These are phyloP conservation scores for Amyelois transitella DNA, from an alignment of 1,140 invertebrate species.

Conservation along the genomic window DNA sequence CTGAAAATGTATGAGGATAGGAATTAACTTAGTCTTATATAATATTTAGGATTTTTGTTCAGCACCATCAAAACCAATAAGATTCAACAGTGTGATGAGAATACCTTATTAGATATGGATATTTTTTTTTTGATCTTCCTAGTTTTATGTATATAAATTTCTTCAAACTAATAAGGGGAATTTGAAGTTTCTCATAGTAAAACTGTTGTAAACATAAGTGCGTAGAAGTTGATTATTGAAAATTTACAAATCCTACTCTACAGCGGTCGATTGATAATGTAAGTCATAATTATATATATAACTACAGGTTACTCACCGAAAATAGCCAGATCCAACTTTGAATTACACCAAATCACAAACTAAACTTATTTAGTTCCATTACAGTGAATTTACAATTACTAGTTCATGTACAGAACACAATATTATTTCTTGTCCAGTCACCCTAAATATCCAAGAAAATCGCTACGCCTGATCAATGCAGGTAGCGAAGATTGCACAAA, in stretches of 20 bases:
- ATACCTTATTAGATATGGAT: too few relatives aligned
- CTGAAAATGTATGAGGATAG: too few relatives aligned
- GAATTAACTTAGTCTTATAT: too few relatives aligned
- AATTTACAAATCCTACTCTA: background rate
- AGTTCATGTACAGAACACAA: slow-evolving; percentile 42
- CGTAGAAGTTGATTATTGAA: too few relatives aligned
- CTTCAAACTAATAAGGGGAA: too few relatives aligned
- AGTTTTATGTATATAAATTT: too few relatives aligned
- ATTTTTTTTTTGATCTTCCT: too few relatives aligned
- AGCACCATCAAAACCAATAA: too few relatives aligned
- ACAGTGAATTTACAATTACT: slow-evolving; percentile 34
- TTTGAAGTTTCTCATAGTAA: too few relatives aligned
- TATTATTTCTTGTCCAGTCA: slow-evolving; percentile 40
- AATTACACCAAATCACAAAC: slow-evolving; percentile 17
- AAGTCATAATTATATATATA: slow-evolving; percentile 22
- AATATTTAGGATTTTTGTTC: too few relatives aligned
- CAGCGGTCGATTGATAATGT: slow-evolving; percentile 1
- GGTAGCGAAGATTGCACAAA: slow-evolving; percentile 68
- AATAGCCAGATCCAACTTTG: slow-evolving; percentile 26
- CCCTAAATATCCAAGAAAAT: slow-evolving; percentile 59
- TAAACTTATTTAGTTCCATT: slow-evolving; percentile 37
- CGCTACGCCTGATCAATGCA: slow-evolving; percentile 50
- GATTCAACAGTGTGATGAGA: too few relatives aligned
- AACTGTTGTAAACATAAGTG: too few relatives aligned
- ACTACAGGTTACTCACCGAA: slow-evolving; percentile 46